Percentiles rank a stretch among this genome's conserved stretches.
phyloP scores from a whole-genome alignment of 2,888 invertebrate genomes.

The Sphaerophoria rueppellii region DNA sequence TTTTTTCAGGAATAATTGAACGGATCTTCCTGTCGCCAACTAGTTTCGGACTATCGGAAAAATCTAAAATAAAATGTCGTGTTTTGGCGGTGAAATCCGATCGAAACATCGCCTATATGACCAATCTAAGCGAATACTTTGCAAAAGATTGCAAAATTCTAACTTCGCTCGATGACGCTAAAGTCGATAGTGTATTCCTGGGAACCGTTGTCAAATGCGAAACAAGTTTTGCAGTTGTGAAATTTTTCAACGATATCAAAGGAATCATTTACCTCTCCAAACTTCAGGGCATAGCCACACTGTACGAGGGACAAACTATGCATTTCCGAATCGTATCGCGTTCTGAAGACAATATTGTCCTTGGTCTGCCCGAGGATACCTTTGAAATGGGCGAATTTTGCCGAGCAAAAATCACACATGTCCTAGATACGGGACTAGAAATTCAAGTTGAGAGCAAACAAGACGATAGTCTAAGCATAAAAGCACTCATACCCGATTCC shows the following conservation, averaged over 20 bases:
- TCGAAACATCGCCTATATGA: constrained; percentile 84
- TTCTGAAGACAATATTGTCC: constrained; percentile 77
- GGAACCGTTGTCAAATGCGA: constrained; percentile 80
- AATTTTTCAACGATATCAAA: constrained; percentile 81
- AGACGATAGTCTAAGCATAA: constrained; percentile 74
- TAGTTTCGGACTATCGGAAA: constrained; percentile 84
- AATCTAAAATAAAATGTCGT: constrained; percentile 84
- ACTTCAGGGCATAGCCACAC: constrained; percentile 73
- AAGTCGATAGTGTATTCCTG: constrained; percentile 81
- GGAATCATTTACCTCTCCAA: constrained; percentile 79
- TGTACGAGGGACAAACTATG: constrained; percentile 79
- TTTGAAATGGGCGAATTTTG: constrained; percentile 80
- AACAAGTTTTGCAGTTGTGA: constrained; percentile 77
- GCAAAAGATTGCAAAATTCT: constrained; percentile 84
- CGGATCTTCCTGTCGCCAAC: constrained; percentile 83
- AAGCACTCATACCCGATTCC: constrained; percentile 81
- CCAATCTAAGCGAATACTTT: constrained; percentile 87
- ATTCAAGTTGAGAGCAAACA: constrained; percentile 77
- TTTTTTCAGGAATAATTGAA: constrained; percentile 83
- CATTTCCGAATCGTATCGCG: constrained; percentile 77
- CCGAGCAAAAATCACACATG: constrained; percentile 76
- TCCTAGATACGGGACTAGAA: constrained; percentile 80
- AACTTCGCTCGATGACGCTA: constrained; percentile 83
- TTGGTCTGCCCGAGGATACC: constrained; percentile 78
- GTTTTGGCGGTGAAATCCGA: constrained; percentile 84